Evolutionary conservation across 2,888 invertebrate genomes (phyloP).

Genomic region (Calliphora vomitoria): DNA sequence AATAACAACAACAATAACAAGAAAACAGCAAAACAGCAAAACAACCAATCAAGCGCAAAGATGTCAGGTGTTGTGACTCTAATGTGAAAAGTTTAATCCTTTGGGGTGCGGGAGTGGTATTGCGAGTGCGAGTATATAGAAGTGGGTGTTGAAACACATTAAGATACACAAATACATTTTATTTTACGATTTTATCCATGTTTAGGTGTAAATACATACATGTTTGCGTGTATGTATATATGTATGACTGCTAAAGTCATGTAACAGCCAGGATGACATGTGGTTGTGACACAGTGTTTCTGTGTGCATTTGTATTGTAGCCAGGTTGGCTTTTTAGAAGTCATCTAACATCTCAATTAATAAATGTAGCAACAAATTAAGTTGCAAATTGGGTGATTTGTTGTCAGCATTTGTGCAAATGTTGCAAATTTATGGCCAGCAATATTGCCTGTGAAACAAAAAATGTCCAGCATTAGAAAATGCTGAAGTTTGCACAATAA

Average conservation of each 20-base stretch:
- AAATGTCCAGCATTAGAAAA: background rate
- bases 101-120: background rate
- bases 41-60: slow-evolving; percentile 50
- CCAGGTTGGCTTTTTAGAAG: background rate
- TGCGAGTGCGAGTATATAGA: background rate
- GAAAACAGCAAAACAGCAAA: background rate
- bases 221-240: background rate
- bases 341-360: slow-evolving; percentile 33
- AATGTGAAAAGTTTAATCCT: slow-evolving; percentile 29
- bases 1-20: background rate
- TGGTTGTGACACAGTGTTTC: background rate
- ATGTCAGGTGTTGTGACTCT: slow-evolving; percentile 27
- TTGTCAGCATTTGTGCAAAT: background rate
- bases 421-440: slow-evolving; percentile 14
- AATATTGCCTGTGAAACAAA: background rate
- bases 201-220: background rate
- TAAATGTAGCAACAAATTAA: slow-evolving; percentile 18
- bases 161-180: slow-evolving; percentile 18
- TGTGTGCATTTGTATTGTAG: slow-evolving; percentile 7
- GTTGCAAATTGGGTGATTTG: slow-evolving; percentile 1
- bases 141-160: background rate
- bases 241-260: slow-evolving; percentile 5
- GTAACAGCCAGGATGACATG: background rate
- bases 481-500: background rate
- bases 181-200: background rate